phyloP scores from a whole-genome alignment of 2,113 vertebrate genomes.

The Lonchura striata region DNA sequence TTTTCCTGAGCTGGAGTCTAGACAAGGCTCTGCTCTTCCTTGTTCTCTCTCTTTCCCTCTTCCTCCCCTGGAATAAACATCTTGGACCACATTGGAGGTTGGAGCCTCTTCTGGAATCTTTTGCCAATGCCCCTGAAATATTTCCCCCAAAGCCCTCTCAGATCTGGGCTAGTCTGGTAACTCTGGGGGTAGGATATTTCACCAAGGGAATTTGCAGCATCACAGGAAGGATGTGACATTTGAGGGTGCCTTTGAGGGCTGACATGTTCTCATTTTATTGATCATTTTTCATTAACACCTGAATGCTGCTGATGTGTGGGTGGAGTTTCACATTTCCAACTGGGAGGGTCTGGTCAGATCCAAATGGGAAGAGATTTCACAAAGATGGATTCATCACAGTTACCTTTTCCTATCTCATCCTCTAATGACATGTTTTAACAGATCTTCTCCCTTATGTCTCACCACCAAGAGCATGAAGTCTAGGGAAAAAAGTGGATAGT shows the following conservation, averaged over 20 bases:
- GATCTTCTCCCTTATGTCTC: background rate
- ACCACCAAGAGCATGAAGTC: background rate
- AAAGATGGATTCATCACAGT: background rate
- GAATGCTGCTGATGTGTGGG: background rate
- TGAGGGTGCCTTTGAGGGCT: background rate
- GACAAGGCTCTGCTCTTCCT: too few species aligned
- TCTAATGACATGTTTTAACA: background rate
- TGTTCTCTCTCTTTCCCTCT: too few species aligned
- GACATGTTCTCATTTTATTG: background rate
- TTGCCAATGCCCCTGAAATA: too few species aligned
- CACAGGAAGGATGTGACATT: background rate
- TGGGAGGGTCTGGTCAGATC: rapidly evolving
- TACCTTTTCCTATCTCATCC: background rate
- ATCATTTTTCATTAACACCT: background rate
- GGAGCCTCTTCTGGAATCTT: too few species aligned
- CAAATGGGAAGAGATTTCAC: background rate
- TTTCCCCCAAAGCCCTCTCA: too few species aligned
- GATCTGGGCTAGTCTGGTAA: too few species aligned
- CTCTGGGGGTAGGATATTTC: too few species aligned
- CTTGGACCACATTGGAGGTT: too few species aligned
- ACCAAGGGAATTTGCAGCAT: background rate
- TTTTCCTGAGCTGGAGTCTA: too few species aligned
- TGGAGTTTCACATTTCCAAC: background rate
- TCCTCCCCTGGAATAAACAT: too few species aligned
- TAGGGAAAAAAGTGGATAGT: background rate